Conservation (phyloP, 1,140 invertebrate species). For the Geopemphigus sp. region DNA sequence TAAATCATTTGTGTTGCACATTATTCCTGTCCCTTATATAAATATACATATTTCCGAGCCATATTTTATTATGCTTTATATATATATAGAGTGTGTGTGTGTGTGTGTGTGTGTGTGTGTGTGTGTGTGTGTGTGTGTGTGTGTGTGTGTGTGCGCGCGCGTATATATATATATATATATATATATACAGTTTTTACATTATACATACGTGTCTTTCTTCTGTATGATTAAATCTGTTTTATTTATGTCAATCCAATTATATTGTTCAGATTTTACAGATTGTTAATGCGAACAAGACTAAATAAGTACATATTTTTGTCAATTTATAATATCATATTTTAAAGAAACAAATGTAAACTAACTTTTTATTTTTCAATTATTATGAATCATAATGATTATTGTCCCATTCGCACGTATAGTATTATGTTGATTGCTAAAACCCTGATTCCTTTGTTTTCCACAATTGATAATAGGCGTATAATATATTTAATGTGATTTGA, state of each 20-base stretch:
- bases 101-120: too few species aligned
- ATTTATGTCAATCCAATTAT: neutral
- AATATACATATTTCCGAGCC: neutral
- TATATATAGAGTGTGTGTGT: too few species aligned
- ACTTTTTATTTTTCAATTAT: neutral
- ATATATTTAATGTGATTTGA: neutral
- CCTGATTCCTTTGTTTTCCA: conserved; percentile 15
- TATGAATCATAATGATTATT: neutral
- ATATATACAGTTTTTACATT: too few species aligned
- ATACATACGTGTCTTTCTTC: too few species aligned
- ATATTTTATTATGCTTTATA: neutral
- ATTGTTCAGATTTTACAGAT: too few species aligned
- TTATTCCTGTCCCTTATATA: neutral
- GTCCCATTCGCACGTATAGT: too few species aligned
- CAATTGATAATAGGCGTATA: neutral
- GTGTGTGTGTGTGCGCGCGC: too few species aligned
- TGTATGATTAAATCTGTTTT: neutral
- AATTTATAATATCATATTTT: neutral
- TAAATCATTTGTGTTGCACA: neutral
- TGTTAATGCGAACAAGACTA: neutral
- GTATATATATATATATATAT: too few species aligned
- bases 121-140: too few species aligned
- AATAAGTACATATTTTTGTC: neutral
- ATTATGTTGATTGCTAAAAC: neutral
- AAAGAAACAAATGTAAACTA: neutral